Percentiles rank a stretch among this genome's conserved stretches.
Evolutionary conservation across 1,140 invertebrate genomes (phyloP).

Genomic region (Drosophila quadrilineata): DNA sequence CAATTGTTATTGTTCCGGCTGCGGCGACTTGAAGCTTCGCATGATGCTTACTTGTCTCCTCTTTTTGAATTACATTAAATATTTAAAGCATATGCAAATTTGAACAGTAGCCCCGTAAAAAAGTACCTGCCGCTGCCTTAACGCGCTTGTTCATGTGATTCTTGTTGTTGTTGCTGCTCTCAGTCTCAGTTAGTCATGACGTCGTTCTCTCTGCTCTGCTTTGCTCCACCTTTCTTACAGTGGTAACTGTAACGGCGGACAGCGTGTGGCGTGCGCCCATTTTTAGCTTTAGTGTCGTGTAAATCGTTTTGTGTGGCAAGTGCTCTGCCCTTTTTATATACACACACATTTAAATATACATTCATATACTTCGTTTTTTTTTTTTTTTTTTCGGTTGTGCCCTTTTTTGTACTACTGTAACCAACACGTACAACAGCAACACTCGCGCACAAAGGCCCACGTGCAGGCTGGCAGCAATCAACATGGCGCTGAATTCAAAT

Average conservation of each 20-base stretch:
- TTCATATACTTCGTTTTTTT: neutral
- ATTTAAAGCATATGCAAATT: constrained; percentile 80
- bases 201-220: constrained; percentile 26
- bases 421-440: constrained; percentile 29
- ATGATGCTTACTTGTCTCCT: constrained; percentile 54
- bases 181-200: constrained; percentile 33
- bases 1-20: constrained; percentile 42
- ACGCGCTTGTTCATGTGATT: constrained; percentile 22
- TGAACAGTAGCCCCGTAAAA: constrained; percentile 71
- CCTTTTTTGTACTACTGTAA: constrained; percentile 26
- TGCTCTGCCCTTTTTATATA: constrained; percentile 51
- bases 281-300: constrained; percentile 68
- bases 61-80: constrained; percentile 78
- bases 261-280: constrained; percentile 36
- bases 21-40: constrained; percentile 4
- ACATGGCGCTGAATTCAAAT: constrained; percentile 51
- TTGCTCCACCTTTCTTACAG: constrained; percentile 23
- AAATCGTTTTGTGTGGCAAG: constrained; percentile 74
- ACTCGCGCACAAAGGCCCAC: constrained; percentile 17
- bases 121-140: constrained; percentile 56
- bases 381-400: constrained; percentile 19
- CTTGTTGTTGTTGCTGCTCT: neutral
- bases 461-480: constrained; percentile 19
- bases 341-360: constrained; percentile 17
- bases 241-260: neutral